phyloP scores from a whole-genome alignment of 2,797 vertebrate genomes.

The Cuniculus paca region DNA sequence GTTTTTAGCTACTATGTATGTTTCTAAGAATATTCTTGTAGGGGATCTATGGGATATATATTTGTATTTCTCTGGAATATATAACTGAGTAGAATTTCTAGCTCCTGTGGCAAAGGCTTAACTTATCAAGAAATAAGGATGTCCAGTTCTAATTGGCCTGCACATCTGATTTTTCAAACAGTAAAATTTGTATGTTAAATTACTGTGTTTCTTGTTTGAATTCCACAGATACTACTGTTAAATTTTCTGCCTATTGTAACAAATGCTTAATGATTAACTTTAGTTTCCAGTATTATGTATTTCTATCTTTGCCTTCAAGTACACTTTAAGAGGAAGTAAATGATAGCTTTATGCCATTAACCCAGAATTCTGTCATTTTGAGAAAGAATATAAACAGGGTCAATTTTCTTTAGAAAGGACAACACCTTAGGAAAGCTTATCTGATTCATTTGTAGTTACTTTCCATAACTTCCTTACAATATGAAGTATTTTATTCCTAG shows the following conservation, averaged over 20 bases:
- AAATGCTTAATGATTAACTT: not conserved
- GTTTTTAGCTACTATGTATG: not conserved
- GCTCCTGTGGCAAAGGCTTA: not conserved
- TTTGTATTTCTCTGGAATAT: not conserved
- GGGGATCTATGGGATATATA: not conserved
- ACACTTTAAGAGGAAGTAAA: not conserved
- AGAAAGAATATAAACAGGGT: not conserved
- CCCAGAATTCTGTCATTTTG: not conserved
- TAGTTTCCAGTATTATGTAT: not conserved
- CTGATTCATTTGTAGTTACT: not conserved
- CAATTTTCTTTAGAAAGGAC: constrained; percentile 28
- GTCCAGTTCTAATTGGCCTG: not conserved
- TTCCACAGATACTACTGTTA: not conserved
- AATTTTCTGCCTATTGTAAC: constrained; percentile 1
- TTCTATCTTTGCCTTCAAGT: not conserved
- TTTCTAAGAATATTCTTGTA: not conserved
- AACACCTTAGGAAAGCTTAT: not conserved
- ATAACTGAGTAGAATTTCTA: not conserved
- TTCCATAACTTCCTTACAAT: not conserved
- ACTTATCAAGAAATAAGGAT: not conserved
- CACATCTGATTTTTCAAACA: not conserved
- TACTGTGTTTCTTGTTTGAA: constrained; percentile 8
- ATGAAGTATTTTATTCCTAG: constrained; percentile 13
- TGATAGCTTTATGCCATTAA: not conserved
- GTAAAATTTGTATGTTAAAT: not conserved